Percentiles rank a stretch among this genome's conserved stretches.
Evolutionary conservation across 2,888 invertebrate genomes (phyloP).

Genomic region (Leptopilina syphax): DNA sequence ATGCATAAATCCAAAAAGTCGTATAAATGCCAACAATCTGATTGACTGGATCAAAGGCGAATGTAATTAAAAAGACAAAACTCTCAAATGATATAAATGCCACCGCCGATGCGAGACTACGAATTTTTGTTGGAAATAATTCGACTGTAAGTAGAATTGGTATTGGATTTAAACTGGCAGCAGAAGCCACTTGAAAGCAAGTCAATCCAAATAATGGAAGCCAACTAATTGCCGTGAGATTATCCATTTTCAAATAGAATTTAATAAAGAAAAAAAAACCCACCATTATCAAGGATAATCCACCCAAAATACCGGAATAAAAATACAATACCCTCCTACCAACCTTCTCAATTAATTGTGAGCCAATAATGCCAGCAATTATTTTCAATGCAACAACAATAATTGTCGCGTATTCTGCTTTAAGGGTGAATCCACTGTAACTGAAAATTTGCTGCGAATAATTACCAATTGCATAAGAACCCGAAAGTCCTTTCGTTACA

Average conservation of each 20-base stretch:
- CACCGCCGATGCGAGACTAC: conserved; percentile 82
- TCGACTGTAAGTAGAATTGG: conserved; percentile 82
- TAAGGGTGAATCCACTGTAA: conserved; percentile 78
- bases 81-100: conserved; percentile 81
- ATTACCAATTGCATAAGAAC: conserved; percentile 80
- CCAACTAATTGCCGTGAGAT: conserved; percentile 78
- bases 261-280: conserved; percentile 81
- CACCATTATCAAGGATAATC: conserved; percentile 78
- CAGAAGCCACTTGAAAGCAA: conserved; percentile 81
- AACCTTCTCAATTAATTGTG: conserved; percentile 80
- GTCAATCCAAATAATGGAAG: conserved; percentile 81
- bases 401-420: conserved; percentile 78
- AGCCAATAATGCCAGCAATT: conserved; percentile 79
- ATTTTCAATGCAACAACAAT: conserved; percentile 79
- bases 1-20: conserved; percentile 80
- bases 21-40: conserved; percentile 78
- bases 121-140: conserved; percentile 82
- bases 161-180: conserved; percentile 82
- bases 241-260: conserved; percentile 75
- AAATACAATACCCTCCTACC: conserved; percentile 81
- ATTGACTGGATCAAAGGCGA: conserved; percentile 80
- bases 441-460: conserved; percentile 82
- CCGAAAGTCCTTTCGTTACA: conserved; percentile 81
- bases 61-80: conserved; percentile 81
- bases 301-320: conserved; percentile 80